Evolutionary conservation across 2,113 vertebrate genomes (phyloP).

Genomic region (Hydrolagus affinis): DNA sequence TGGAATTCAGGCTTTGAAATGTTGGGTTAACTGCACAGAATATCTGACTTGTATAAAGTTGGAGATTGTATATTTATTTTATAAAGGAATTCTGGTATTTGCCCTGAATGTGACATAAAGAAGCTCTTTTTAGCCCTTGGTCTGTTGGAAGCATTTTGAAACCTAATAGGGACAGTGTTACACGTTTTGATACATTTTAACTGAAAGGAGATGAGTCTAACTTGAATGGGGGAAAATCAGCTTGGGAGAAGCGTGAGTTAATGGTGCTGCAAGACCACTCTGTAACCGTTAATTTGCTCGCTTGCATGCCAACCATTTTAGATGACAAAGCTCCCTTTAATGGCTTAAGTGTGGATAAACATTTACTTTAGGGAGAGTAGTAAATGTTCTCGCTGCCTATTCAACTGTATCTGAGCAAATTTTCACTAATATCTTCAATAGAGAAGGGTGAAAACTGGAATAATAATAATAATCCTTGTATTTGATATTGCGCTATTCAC

Average conservation of each 20-base stretch:
- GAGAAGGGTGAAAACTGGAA: too few relatives aligned
- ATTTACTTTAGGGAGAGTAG: background rate
- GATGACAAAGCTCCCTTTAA: background rate
- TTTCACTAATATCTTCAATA: too few relatives aligned
- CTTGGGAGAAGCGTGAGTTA: background rate
- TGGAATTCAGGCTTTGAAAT: too few relatives aligned
- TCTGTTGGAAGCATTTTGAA: background rate
- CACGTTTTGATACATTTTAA: background rate
- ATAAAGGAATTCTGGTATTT: background rate
- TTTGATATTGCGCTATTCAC: too few relatives aligned
- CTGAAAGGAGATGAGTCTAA: background rate
- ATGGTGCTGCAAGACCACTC: background rate
- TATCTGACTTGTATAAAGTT: too few relatives aligned
- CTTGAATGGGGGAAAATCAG: background rate
- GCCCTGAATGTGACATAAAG: background rate
- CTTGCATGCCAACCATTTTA: background rate
- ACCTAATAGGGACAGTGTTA: background rate
- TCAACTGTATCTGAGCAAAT: too few relatives aligned
- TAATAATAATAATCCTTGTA: too few relatives aligned
- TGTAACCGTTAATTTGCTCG: background rate
- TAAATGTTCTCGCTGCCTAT: background rate
- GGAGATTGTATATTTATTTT: background rate
- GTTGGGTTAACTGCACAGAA: too few relatives aligned
- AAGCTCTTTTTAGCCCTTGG: background rate
- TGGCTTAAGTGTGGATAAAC: background rate